Conservation (phyloP, 2,113 vertebrate genomes). For the Oryzias woworae region DNA sequence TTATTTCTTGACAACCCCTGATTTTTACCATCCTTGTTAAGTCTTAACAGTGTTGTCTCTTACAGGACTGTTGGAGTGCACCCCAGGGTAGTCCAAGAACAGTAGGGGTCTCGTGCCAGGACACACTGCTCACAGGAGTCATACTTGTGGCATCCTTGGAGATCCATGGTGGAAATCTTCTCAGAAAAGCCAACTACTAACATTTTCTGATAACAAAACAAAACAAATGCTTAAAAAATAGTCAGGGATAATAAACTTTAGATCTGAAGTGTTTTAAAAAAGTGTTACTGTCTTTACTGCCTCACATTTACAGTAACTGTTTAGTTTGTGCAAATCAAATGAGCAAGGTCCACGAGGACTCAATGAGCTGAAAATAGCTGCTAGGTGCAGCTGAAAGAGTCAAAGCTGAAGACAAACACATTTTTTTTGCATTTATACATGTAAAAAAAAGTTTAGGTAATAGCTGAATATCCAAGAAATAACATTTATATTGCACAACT, state of each 20-base stretch:
- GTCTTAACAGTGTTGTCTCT: constrained; percentile 14
- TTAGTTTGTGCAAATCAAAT: too few species aligned
- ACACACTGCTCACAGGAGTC: constrained; percentile 72
- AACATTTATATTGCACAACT: too few species aligned
- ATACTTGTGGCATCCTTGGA: constrained; percentile 70
- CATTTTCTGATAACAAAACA: constrained; percentile 62
- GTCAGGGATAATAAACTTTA: too few species aligned
- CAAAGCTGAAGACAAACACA: neutral
- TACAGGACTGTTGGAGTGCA: constrained; percentile 64
- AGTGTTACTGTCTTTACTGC: too few species aligned
- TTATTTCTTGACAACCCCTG: neutral
- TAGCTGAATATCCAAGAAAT: too few species aligned
- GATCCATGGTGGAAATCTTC: constrained; percentile 63
- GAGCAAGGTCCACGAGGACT: neutral
- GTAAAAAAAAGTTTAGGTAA: too few species aligned
- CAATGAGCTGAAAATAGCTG: neutral
- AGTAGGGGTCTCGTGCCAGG: constrained; percentile 76
- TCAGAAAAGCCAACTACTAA: constrained; percentile 72
- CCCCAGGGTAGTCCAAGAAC: constrained; percentile 66
- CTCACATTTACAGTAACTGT: too few species aligned
- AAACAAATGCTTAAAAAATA: neutral
- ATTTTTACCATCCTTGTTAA: neutral
- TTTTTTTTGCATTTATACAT: too few species aligned
- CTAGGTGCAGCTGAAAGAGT: neutral
- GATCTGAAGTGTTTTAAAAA: too few species aligned